Evolutionary conservation across 2,113 vertebrate species (phyloP), one percentile per base, ranked within the genome.

Genomic region (Camelus dromedarius): DNA sequence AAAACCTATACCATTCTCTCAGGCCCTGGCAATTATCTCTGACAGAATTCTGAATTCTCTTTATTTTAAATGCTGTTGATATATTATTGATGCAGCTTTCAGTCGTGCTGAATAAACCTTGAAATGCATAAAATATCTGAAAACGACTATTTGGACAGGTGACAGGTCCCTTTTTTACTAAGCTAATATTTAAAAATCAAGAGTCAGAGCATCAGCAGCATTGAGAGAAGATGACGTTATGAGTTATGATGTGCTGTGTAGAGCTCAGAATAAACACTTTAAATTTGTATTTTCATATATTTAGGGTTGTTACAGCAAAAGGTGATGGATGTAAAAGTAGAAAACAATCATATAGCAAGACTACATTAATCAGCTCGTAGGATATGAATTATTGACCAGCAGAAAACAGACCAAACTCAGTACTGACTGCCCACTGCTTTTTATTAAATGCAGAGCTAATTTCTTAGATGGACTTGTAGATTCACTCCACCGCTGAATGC

Each of bases 81-180:
- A 15, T 66, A 81, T 96, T 98, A 97, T 90, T 97, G 97, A 97
- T 94, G 86, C 48, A 92, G 16, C 46, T 83, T 97, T 97, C 89
- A 91, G 96, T 96, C 91, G 95, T 0, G 0, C 87, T 97, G 81
- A 85, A 95, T 86, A 98, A 96, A 86, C 38, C 54, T 97, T 95
- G 30, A 88, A 97, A 96, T 75, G 52, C 70, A 95, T 8, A 18
- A 54, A 88, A 84, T 95, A 92, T 83, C 0, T 0, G 76, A 94
- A 96, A 97, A 60, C 4, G 28, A 81, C 92, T 96, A 48, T 97
- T 97, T 97, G 97, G 95, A 98, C 82, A 97, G 96, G 58, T 95
- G 94, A 96, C 50, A 97, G 89, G 32, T 18, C 60, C 83, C 35
- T 62, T 94, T 97, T 89, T 97, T 83, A 67, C 96, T 97, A 96